phyloP scores from a whole-genome alignment of 2,113 vertebrate species.

The Ploceus nigricollis region DNA sequence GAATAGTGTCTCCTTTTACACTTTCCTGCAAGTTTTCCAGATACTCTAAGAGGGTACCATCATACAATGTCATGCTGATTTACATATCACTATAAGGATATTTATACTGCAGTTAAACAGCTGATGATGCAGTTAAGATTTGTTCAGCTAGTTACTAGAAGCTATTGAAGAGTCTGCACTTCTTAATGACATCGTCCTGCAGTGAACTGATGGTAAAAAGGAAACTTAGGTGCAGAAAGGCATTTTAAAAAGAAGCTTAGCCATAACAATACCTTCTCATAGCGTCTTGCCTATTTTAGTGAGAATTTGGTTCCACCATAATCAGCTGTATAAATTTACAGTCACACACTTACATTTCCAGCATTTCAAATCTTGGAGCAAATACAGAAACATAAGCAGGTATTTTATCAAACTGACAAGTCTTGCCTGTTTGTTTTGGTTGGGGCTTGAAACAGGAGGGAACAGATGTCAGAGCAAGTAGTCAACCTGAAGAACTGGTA shows the following conservation, averaged over 20 bases:
- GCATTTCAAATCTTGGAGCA: background rate
- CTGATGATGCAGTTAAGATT: background rate
- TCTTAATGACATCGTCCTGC: background rate
- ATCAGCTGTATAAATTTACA: background rate
- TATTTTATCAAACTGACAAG: background rate
- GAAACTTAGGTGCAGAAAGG: background rate
- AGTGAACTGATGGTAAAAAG: background rate
- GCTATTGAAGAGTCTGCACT: background rate
- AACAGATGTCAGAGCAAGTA: background rate
- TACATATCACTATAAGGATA: background rate
- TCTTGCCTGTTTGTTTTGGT: background rate
- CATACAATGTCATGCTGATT: background rate
- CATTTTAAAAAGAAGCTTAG: background rate
- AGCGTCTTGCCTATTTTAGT: background rate
- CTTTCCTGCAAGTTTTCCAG: background rate
- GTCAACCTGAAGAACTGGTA: background rate
- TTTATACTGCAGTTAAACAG: background rate
- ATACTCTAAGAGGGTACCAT: background rate
- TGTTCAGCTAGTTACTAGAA: background rate
- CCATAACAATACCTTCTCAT: background rate
- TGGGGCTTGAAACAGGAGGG: fast-evolving
- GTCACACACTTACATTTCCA: background rate
- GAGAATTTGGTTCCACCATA: background rate
- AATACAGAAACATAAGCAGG: background rate
- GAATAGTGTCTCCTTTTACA: background rate